Evolutionary conservation across 1,140 invertebrate genomes (phyloP).

Genomic region (Listronotus oregonensis): DNA sequence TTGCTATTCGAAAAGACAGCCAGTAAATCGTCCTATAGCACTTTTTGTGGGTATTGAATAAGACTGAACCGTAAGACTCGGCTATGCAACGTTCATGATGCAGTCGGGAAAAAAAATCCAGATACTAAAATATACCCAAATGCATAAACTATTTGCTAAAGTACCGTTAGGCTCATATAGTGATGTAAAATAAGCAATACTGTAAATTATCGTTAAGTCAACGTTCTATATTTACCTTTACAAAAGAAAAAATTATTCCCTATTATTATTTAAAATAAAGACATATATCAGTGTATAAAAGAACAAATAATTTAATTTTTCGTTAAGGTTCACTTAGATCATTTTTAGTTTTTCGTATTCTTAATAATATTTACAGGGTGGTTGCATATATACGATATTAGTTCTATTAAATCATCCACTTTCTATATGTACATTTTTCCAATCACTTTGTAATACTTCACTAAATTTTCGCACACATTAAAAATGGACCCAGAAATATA

Average conservation of each 20-base stretch:
- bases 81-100: no score
- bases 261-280: constrained; percentile 55
- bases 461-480: not conserved
- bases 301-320: constrained; percentile 9
- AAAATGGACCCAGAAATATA: not conserved
- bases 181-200: constrained; percentile 56
- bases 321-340: not conserved
- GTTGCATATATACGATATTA: no score
- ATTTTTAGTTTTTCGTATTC: constrained; percentile 8
- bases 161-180: constrained; percentile 51
- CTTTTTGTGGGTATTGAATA: no score
- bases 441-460: not conserved
- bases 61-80: no score
- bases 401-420: no score
- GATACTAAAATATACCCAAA: no score
- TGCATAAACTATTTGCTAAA: constrained; percentile 47
- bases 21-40: no score
- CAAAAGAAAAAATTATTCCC: constrained; percentile 51
- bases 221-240: constrained; percentile 51
- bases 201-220: constrained; percentile 54
- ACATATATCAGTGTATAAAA: constrained; percentile 56
- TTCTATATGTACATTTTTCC: not conserved
- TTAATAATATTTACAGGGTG: constrained; percentile 11
- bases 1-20: no score
- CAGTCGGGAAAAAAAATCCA: no score